phyloP scores from a whole-genome alignment of 2,113 vertebrate species.

The Oreocharis arfaki region DNA sequence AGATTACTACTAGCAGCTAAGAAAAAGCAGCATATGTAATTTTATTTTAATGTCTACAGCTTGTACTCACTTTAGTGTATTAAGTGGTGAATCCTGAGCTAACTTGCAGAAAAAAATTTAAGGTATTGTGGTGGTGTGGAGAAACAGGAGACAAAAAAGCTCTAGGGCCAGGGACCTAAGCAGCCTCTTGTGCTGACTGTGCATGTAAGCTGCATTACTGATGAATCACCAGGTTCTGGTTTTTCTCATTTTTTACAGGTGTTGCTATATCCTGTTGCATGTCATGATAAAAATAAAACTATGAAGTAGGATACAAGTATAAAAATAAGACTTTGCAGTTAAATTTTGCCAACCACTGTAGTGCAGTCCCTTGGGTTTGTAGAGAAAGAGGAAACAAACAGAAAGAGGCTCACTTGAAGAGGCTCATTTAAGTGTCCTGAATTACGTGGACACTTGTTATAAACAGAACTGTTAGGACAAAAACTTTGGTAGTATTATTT shows the following conservation, averaged over 20 bases:
- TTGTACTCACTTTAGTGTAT: neutral
- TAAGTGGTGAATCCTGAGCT: neutral
- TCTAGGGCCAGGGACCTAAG: neutral
- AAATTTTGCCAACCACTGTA: neutral
- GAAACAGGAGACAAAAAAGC: neutral
- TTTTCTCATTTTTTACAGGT: neutral
- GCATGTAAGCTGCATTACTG: neutral
- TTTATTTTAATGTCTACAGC: neutral
- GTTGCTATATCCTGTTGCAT: neutral
- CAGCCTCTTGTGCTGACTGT: neutral
- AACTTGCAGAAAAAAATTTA: neutral
- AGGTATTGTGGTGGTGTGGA: neutral
- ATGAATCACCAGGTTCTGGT: neutral
- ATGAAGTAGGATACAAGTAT: neutral
- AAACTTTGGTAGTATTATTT: neutral
- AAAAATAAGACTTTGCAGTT: neutral
- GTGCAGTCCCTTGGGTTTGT: neutral
- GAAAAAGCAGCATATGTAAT: rapidly evolving
- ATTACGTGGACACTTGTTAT: neutral
- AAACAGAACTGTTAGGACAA: neutral
- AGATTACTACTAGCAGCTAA: neutral
- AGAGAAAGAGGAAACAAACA: neutral
- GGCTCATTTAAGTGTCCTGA: too few species aligned
- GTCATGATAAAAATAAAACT: neutral
- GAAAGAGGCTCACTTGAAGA: neutral